A percentile compares a stretch with the other conserved stretches of the same genome.
Evolutionary conservation across 1,140 invertebrate species (phyloP).

Genomic region (Campoletis sonorensis): DNA sequence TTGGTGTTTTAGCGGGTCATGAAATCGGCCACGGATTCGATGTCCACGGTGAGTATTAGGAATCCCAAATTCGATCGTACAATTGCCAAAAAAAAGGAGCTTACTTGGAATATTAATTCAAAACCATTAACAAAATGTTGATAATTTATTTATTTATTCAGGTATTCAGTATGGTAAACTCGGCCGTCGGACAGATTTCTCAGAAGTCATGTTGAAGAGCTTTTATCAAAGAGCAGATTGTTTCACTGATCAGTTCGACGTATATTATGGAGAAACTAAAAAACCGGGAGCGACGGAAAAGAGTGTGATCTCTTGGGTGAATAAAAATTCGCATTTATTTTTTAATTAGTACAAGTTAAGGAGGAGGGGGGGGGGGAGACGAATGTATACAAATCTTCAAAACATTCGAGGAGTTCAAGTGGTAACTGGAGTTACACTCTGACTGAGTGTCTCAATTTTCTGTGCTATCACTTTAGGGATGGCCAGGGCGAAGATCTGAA

Average conservation of each 20-base stretch:
- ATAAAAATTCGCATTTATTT: too few relatives aligned
- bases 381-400: too few relatives aligned
- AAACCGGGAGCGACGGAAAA: not conserved
- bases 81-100: too few relatives aligned
- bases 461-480: not conserved
- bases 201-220: not conserved
- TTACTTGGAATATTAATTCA: too few relatives aligned
- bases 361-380: too few relatives aligned
- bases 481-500: not conserved
- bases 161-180: not conserved
- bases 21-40: slow-evolving; percentile 75
- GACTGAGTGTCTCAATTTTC: too few relatives aligned
- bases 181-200: not conserved
- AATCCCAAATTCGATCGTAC: too few relatives aligned
- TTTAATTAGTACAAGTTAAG: too few relatives aligned
- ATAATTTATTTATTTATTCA: not conserved
- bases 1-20: slow-evolving; percentile 72
- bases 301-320: too few relatives aligned
- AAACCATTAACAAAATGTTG: too few relatives aligned
- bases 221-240: slow-evolving; percentile 33
- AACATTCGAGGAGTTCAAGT: too few relatives aligned
- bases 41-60: slow-evolving; percentile 59
- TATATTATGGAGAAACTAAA: slow-evolving; percentile 11
- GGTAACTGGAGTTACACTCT: too few relatives aligned
- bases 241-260: slow-evolving; percentile 21